A percentile compares a stretch with the other conserved stretches of the same genome.
phyloP scores from a whole-genome alignment of 2,113 vertebrate species.

The Rhodinocichla rosea region DNA sequence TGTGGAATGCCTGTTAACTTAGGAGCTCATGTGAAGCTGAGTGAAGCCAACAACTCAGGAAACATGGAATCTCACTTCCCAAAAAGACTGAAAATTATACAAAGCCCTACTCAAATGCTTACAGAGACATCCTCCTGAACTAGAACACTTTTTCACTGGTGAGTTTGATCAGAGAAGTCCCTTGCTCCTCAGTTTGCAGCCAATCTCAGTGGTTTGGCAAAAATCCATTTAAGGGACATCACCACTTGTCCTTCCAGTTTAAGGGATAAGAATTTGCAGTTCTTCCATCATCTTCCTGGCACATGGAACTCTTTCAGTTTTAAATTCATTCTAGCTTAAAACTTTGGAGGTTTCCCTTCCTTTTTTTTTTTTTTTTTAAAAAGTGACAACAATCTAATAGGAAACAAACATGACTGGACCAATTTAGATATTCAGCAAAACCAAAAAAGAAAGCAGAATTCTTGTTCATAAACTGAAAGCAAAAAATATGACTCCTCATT shows the following conservation, averaged over 20 bases:
- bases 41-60: background rate
- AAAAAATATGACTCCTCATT: background rate
- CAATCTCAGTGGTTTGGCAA: background rate
- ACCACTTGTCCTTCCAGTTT: background rate
- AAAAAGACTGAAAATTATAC: background rate
- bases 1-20: background rate
- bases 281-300: background rate
- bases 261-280: background rate
- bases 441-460: background rate
- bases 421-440: background rate
- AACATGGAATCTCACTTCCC: background rate
- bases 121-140: background rate
- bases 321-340: background rate
- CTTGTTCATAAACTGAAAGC: background rate
- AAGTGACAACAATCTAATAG: background rate
- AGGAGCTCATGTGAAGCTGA: background rate
- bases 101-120: background rate
- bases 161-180: background rate
- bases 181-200: background rate
- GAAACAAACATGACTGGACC: background rate
- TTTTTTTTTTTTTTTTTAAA: background rate
- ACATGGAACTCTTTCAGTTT: background rate
- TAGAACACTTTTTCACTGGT: background rate
- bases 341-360: fast-evolving
- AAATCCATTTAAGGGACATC: background rate